Base-by-base conservation (phyloP, 2,888 invertebrate genomes). In the Plusia festucae region DNA sequence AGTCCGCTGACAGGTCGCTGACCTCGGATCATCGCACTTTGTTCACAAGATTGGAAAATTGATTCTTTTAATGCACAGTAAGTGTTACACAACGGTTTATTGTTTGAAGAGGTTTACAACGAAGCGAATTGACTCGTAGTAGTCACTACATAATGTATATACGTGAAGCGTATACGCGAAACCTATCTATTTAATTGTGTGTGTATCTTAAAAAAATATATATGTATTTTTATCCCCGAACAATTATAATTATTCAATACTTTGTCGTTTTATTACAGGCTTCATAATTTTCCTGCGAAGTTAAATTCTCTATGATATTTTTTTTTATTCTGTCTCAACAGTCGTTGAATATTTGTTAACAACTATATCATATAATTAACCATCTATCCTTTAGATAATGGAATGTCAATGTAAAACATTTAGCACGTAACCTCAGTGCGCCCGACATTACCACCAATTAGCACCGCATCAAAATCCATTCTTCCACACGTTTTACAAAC, bases 401-500 rank as follows among this genome's bases (percentile, higher is more conserved):
- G 1, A 40, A 40, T 40, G 40, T n/a, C 40, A 40, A 40, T 34
- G 40, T 40, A 40, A 34, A 40, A 40, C 40, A 40, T 40, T 40
- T 40, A 40, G 11, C 46, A 46, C 20, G 18, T 7, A 22, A 24
- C 52, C 52, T 52, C 11, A 11, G 4, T 2, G 9, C 24, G 13
- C 15, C 53, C 24, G 18, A 11, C 15, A 32, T n/a, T 54, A 32
- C 18, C 53, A 59, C 8, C 60, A 74, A 64, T 74, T 64, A 61
- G 20, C 62, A 8, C 56, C 53, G 60, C 60, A 57, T 63, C 54
- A 55, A 51, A 60, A 58, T 46, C 34, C 60, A 76, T 74, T 63
- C 67, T 51, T 76, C 53, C 44, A 59, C 64, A 68, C 67, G 77
- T 74, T 76, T 32, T 51, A 60, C 74, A 67, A 55, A 55, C 55